These are phyloP conservation scores for Nomada lathburiana DNA, from an alignment of 2,888 invertebrate genomes.

Conservation along the genomic window DNA sequence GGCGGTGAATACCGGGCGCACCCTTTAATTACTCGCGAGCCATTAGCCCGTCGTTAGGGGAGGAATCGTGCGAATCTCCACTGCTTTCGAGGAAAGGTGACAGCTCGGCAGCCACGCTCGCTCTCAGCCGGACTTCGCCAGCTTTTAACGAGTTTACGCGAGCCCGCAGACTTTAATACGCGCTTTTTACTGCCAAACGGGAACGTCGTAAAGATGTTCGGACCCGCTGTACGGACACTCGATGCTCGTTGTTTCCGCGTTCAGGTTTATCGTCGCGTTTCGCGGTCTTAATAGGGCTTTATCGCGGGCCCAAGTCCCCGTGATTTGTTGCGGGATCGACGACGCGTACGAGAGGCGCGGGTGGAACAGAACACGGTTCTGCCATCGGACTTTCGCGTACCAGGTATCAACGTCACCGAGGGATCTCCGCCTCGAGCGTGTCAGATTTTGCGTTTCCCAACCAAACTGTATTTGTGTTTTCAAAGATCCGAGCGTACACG, in stretches of 20 bases:
- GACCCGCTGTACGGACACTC: slow-evolving; percentile 34
- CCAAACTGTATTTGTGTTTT: neutral
- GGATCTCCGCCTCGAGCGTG: neutral
- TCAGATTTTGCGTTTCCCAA: neutral
- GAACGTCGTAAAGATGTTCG: slow-evolving; percentile 56
- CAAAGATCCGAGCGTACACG: neutral
- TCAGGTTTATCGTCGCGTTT: slow-evolving; percentile 30
- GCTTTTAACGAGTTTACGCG: slow-evolving; percentile 59
- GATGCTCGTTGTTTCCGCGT: slow-evolving; percentile 23
- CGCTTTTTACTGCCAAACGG: slow-evolving; percentile 45
- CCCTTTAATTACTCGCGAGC: slow-evolving; percentile 52
- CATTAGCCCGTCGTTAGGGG: slow-evolving; percentile 55
- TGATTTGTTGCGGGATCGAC: slow-evolving; percentile 12
- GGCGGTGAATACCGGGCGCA: neutral
- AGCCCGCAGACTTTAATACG: slow-evolving; percentile 34
- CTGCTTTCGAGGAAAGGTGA: slow-evolving; percentile 8
- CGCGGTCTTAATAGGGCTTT: slow-evolving; percentile 23
- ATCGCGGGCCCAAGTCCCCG: neutral
- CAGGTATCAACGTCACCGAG: slow-evolving; percentile 11
- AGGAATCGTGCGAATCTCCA: slow-evolving; percentile 7
- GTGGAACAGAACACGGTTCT: neutral
- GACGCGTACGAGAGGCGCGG: neutral
- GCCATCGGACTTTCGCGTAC: neutral
- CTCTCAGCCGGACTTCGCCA: neutral
- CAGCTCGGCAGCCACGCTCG: slow-evolving; percentile 6